Evolutionary conservation across 2,113 vertebrate species (phyloP), one percentile per base, ranked within the genome.

Genomic region (Misgurnus anguillicaudatus): DNA sequence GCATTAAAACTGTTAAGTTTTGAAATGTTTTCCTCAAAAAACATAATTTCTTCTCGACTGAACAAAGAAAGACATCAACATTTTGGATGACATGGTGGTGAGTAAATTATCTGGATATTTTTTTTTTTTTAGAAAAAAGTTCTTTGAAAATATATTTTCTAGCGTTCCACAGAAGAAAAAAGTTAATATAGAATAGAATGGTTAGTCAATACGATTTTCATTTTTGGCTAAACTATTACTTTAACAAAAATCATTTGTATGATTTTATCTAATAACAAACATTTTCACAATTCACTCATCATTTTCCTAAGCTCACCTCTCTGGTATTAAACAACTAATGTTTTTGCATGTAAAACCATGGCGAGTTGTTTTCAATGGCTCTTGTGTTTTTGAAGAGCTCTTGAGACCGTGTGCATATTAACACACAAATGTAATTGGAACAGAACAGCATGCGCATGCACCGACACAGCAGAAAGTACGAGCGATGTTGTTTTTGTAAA

Each of bases 341-440:
- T 76, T 72, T 84, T 76, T 79, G 79, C 86, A 86, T 85, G 86
- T 86, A 78, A 89, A 88, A 89, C 82, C 70, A 85, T 78, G 86
- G 78, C 41, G 82, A 89, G 88, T 86, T 87, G 80, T 87, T 86
- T 88, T 84, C 66, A 84, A 80, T 66, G 84, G 84, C 86, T 82
- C 90, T 92, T 82, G 75, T 88, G 86, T 58, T 74, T 78, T 74
- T 84, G 72, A 85, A 91, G 87, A 85, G 88, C 89, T 82, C 84
- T 88, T 57, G 75, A 66, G 83, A 86, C 87, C 83, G 80, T 76
- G 69, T 85, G 75, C 80, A 84, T 83, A 90, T 91, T 92, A 89
- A 90, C 90, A 88, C 68, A 78, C 82, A 86, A 87, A 90, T 81
- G 79, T 89, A 89, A 89, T 82, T 84, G 85, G 85, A 87, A 84